These are phyloP conservation scores for Heterohyrax brucei DNA, from an alignment of 2,797 vertebrate genomes.

Conservation along the genomic window DNA sequence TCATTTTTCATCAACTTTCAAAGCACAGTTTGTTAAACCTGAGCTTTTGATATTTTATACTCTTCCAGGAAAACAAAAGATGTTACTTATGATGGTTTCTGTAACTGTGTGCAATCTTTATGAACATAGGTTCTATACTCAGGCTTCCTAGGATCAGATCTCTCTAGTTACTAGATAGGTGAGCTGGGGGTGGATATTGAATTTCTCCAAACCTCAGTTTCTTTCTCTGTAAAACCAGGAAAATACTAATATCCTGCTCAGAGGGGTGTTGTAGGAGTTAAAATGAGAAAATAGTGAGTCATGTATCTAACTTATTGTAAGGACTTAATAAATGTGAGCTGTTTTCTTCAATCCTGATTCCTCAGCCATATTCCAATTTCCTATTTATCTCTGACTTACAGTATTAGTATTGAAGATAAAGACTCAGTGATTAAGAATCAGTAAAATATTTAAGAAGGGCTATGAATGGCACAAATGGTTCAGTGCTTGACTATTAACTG, in stretches of 20 bases:
- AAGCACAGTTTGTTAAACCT: not conserved
- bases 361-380: not conserved
- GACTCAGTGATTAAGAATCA: not conserved
- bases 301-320: not conserved
- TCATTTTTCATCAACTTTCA: not conserved
- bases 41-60: not conserved
- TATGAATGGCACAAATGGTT: not conserved
- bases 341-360: not conserved
- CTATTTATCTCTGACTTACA: not conserved
- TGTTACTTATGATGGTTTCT: not conserved
- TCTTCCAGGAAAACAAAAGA: not conserved
- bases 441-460: not conserved
- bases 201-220: not conserved
- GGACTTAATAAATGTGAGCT: not conserved
- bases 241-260: not conserved
- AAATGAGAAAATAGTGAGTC: not conserved
- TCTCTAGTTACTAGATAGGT: not conserved
- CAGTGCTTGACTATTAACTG: not conserved
- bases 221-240: not conserved
- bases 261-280: not conserved
- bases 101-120: not conserved
- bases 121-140: not conserved
- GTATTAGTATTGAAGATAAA: not conserved
- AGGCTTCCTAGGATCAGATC: not conserved
- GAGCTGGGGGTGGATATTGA: not conserved